Base-by-base conservation (phyloP, 1,140 invertebrate genomes). In the Odontomachus brunneus region DNA sequence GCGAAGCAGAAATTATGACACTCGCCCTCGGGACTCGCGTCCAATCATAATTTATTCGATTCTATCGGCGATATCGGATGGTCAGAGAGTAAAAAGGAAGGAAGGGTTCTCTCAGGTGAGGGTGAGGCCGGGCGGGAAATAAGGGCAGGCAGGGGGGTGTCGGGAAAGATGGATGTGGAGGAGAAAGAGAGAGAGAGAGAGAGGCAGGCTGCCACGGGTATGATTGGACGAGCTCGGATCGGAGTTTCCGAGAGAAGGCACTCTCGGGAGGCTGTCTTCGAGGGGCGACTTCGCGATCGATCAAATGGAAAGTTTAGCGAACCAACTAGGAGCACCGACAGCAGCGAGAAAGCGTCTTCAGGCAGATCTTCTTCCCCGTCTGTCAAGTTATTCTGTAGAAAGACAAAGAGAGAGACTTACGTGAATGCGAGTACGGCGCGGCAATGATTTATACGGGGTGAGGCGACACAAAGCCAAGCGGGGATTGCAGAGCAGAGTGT, bases 241-340 rank as follows among this genome's bases (percentile, higher is more conserved):
- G 73, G 82, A 88, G 83, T 74, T 85, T 88, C 71, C 69, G 81
- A 84, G 71, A 14, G 49, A 57, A 67, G 60, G 67, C 14, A 59
- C 55, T 84, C 84, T 55, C 48, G 55, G 24, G 59, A 84, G 82
- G 84, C 66, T 78, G 74, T 88, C 87, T 88, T 89, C 87, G 80
- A 89, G 84, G 81, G 82, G 75, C 80, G 87, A 88, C 81, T 44
- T 88, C 84, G 66, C 84, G 86, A 88, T 88, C 88, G 84, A 85
- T 89, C 71, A 87, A 89, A 87, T 89, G 88, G 73, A 83, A 89
- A 87, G 84, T 89, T 93, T 93, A 93, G 94, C 96, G 96, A 95
- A 97, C 96, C 96, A 92, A 97, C 96, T 94, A 96, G 94, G 91
- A 97, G 94, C 93, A 96, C 96, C 89, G 96, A 97, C 89, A 97